These are phyloP conservation scores for Dicyrtomina minuta DNA, from an alignment of 2,888 invertebrate species.

Conservation along the genomic window DNA sequence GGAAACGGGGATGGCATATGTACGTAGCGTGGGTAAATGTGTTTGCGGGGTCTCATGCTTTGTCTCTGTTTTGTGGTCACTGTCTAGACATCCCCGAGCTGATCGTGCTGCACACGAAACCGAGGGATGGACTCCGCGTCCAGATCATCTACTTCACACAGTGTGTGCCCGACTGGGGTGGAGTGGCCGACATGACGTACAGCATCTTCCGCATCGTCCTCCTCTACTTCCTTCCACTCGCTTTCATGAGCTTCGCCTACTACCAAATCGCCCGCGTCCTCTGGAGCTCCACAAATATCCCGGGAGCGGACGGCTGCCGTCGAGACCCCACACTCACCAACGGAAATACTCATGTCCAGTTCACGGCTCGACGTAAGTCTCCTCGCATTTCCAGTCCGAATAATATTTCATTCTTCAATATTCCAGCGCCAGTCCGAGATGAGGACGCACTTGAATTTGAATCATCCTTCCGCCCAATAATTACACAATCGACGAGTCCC, in stretches of 20 bases:
- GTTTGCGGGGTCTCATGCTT: conserved; percentile 1
- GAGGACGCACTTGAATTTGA: too few relatives aligned
- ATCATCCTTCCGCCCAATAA: too few relatives aligned
- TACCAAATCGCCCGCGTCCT: conserved; percentile 79
- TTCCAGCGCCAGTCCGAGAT: neutral
- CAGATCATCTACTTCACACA: conserved; percentile 68
- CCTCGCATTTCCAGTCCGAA: neutral
- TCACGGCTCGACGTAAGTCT: conserved; percentile 47
- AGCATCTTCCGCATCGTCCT: conserved; percentile 62
- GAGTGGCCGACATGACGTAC: conserved; percentile 68
- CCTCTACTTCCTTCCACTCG: conserved; percentile 76
- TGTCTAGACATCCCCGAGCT: conserved; percentile 78
- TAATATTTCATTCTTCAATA: neutral
- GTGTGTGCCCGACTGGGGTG: conserved; percentile 68
- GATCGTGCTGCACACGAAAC: conserved; percentile 67
- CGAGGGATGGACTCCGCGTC: conserved; percentile 59
- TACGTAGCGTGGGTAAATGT: neutral
- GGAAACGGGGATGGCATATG: too few relatives aligned
- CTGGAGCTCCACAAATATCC: conserved; percentile 77
- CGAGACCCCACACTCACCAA: conserved; percentile 28
- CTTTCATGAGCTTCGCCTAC: conserved; percentile 81
- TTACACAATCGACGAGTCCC: too few relatives aligned
- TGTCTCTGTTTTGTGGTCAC: conserved; percentile 9
- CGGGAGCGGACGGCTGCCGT: conserved; percentile 59
- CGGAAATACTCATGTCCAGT: conserved; percentile 42